Evolutionary conservation across 2,113 vertebrate genomes (phyloP).

Genomic region (Caloenas nicobarica): DNA sequence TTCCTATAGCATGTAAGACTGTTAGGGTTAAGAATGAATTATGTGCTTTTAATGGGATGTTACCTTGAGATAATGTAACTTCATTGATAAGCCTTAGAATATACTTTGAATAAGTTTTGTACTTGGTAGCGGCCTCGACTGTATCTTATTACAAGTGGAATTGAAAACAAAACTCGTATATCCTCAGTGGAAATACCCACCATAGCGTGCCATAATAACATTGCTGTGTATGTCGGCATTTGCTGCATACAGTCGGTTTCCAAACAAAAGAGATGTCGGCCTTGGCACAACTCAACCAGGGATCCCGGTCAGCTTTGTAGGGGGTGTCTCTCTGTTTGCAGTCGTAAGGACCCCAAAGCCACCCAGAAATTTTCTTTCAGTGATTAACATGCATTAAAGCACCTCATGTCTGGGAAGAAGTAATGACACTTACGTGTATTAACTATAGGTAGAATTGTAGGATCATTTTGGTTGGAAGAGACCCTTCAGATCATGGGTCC

Average conservation of each 20-base stretch:
- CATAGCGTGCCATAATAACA: fast-evolving
- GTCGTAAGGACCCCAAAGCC: fast-evolving
- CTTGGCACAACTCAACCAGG: background rate
- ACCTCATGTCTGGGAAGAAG: background rate
- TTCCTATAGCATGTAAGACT: background rate
- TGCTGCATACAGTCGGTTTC: background rate
- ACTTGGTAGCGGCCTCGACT: background rate
- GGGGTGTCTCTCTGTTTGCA: fast-evolving
- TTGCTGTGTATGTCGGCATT: background rate
- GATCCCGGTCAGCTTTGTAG: fast-evolving
- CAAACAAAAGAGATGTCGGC: background rate
- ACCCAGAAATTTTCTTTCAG: background rate
- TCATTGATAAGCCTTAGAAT: background rate
- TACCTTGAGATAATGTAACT: background rate
- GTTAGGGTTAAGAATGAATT: conserved; percentile 6
- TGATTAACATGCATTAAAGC: fast-evolving
- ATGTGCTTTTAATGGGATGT: background rate
- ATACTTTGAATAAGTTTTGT: background rate
- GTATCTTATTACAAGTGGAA: background rate
- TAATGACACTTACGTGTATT: fast-evolving
- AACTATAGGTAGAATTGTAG: too few relatives aligned
- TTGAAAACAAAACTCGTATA: background rate
- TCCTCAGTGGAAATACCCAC: background rate
- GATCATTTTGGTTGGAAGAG: too few relatives aligned
- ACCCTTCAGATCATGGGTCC: too few relatives aligned